Evolutionary conservation across 2,797 vertebrate genomes (phyloP).

Genomic region (Microctenopoma lineatum): DNA sequence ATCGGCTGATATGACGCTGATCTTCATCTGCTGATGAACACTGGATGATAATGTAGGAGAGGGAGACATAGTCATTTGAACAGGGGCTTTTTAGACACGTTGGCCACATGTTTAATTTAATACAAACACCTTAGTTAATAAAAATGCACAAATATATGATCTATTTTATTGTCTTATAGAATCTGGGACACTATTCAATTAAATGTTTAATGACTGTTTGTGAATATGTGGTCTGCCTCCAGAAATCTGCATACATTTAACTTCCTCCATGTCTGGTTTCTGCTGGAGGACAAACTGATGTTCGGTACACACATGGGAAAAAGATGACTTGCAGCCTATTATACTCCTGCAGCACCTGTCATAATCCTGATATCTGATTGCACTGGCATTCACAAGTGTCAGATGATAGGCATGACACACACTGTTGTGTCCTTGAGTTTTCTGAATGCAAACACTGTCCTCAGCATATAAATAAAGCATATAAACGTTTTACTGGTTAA

Average conservation of each 20-base stretch:
- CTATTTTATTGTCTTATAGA: no score
- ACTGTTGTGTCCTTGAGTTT: slow-evolving; percentile 7
- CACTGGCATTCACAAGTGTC: slow-evolving; percentile 14
- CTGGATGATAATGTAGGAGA: neutral
- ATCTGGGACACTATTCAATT: no score
- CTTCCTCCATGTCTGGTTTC: slow-evolving; percentile 1
- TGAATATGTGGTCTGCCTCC: no score
- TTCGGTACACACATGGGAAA: slow-evolving; percentile 14
- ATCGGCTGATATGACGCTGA: no score
- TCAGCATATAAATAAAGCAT: neutral
- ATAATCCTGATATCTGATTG: slow-evolving; percentile 3
- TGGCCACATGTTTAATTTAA: no score
- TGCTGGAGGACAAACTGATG: slow-evolving; percentile 16
- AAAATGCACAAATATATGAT: no score
- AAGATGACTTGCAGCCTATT: slow-evolving; percentile 19
- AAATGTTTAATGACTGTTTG: no score
- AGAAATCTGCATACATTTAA: neutral
- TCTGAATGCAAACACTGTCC: neutral
- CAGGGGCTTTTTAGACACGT: no score
- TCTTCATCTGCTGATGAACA: no score
- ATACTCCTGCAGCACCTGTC: slow-evolving; percentile 28
- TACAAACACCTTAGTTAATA: no score
- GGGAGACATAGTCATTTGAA: no score
- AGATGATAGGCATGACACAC: slow-evolving; percentile 2
- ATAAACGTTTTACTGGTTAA: neutral